phyloP scores from a whole-genome alignment of 2,888 invertebrate species.

The Coleophora flavipennella region DNA sequence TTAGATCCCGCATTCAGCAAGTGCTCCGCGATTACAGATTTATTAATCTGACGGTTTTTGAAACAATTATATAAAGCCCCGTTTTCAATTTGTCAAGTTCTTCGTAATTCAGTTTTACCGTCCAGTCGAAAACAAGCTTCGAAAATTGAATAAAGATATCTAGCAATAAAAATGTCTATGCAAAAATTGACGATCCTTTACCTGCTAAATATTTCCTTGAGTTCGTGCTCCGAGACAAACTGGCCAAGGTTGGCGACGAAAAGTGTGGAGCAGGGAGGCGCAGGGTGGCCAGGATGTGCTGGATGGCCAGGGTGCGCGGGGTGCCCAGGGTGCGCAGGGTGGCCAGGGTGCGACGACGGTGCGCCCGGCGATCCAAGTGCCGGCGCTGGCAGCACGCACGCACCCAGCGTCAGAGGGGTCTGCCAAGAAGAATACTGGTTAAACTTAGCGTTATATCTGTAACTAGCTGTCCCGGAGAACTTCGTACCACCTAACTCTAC shows the following conservation, averaged over 20 bases:
- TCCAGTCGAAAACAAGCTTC: constrained; percentile 30
- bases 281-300: constrained; percentile 71
- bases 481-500: too few relatives aligned
- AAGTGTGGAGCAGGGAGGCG: constrained; percentile 96
- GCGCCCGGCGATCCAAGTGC: constrained; percentile 93
- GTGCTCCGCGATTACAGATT: too few relatives aligned
- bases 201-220: constrained; percentile 99
- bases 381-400: constrained; percentile 93
- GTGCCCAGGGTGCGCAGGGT: constrained; percentile 49
- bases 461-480: too few relatives aligned
- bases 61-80: too few relatives aligned
- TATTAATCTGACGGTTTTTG: too few relatives aligned
- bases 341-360: constrained; percentile 76
- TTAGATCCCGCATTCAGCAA: too few relatives aligned
- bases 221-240: constrained; percentile 97
- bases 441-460: too few relatives aligned
- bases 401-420: constrained; percentile 73
- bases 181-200: constrained; percentile 59
- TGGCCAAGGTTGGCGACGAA: constrained; percentile 99
- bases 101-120: too few relatives aligned
- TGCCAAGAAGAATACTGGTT: constrained; percentile 16
- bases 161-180: constrained; percentile 4
- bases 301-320: constrained; percentile 81
- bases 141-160: too few relatives aligned
- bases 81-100: too few relatives aligned